A percentile compares a stretch with the other conserved stretches of the same genome.
Evolutionary conservation across 1,140 invertebrate genomes (phyloP).

Genomic region (Chironomus striatipennis): DNA sequence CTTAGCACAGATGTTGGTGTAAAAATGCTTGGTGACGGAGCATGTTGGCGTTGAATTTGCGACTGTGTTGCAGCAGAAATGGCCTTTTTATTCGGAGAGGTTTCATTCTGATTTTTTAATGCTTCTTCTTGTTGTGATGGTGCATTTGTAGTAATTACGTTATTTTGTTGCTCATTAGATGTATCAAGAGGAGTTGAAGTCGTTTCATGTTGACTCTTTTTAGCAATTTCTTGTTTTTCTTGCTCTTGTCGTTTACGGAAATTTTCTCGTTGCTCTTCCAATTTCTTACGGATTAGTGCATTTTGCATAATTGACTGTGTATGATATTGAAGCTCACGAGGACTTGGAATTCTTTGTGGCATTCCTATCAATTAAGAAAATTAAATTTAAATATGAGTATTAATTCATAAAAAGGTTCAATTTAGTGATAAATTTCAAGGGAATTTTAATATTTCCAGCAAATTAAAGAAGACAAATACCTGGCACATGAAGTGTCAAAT

Average conservation of each 20-base stretch:
- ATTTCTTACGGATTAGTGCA: conserved; percentile 74
- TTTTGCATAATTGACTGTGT: conserved; percentile 75
- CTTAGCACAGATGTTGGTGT: conserved; percentile 83
- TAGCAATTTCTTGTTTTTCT: conserved; percentile 38
- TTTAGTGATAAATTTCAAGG: conserved; percentile 3
- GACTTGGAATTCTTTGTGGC: conserved; percentile 66
- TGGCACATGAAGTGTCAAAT: conserved; percentile 25
- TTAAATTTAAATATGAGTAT: conserved; percentile 13
- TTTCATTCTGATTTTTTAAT: conserved; percentile 40
- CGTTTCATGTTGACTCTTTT: conserved; percentile 25
- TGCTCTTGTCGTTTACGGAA: conserved; percentile 67
- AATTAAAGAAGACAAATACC: conserved; percentile 34
- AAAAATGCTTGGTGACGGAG: conserved; percentile 66
- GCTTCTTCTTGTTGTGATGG: conserved; percentile 31
- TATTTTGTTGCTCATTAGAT: background rate
- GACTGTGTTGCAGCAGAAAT: background rate
- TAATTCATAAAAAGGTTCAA: background rate
- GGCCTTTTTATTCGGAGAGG: conserved; percentile 40
- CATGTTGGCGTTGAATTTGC: conserved; percentile 29
- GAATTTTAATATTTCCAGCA: conserved; percentile 36
- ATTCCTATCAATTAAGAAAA: conserved; percentile 42
- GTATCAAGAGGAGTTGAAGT: conserved; percentile 28
- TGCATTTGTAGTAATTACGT: conserved; percentile 26
- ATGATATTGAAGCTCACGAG: conserved; percentile 69
- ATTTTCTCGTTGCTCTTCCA: conserved; percentile 77